Base-by-base conservation (phyloP, 2,797 vertebrate species). In the Chelon labrosus region DNA sequence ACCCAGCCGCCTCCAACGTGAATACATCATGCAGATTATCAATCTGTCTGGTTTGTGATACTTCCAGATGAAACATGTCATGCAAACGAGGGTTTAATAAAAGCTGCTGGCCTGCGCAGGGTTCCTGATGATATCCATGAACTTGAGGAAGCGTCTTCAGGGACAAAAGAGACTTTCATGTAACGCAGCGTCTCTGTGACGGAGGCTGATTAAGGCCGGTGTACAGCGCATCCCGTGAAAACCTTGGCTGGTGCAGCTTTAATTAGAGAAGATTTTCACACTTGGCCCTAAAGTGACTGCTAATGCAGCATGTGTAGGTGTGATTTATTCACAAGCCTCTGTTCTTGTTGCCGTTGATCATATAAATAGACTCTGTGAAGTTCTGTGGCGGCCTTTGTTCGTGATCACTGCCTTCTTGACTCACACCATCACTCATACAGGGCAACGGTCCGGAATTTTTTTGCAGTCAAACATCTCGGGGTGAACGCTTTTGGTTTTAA, bases 221-320 rank as follows among this genome's bases (percentile, higher is more conserved):
- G 58, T 50, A 37, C 13, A 10, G 38, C 20, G n/a, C 16, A 49
- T 41, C 44, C 39, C 51, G 54, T 44, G 59, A 56, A 62, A 47
- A 59, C 10, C 27, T 64, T 4, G 39, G 5, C 53, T 27, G 64
- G n/a, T 42, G 47, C 66, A 41, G 67, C 68, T 86, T 77, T 77
- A 84, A 85, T 86, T 71, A 80, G 61, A 61, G 38, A 9, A 16
- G 25, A 72, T 42, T 54, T 73, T 74, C 69, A 69, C 80, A 74
- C 72, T 59, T 72, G 35, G 31, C 70, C 51, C 57, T 47, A 22
- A 53, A 44, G 56, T 54, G 53, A 70, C 12, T 50, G 73, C 74
- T 74, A 70, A 74, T 59, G 69, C 60, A 25, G 63, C 42, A 2
- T 55, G 67, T 74, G 79, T 55, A 85, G 71, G 83, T 85, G 77